Evolutionary conservation across 2,888 invertebrate genomes (phyloP).

Genomic region (Dicyrtomina minuta): DNA sequence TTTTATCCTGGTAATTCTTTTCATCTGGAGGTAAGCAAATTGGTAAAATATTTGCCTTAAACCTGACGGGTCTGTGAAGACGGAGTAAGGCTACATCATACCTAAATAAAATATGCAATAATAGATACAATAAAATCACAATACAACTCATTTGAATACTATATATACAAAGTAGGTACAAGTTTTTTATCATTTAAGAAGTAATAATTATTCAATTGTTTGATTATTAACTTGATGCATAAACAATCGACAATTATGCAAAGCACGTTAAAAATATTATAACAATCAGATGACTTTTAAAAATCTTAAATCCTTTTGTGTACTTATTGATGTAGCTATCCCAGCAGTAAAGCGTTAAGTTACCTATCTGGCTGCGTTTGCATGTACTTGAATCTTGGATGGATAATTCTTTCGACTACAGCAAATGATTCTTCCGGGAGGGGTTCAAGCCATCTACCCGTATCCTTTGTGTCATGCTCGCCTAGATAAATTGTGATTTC

Average conservation of each 20-base stretch:
- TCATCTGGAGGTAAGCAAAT: conserved; percentile 70
- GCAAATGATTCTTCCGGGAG: conserved; percentile 68
- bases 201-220: too few species aligned
- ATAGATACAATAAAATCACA: neutral
- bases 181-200: neutral
- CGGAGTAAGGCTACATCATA: conserved; percentile 73
- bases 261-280: neutral
- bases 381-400: conserved; percentile 77
- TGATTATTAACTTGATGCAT: too few species aligned
- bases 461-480: conserved; percentile 74
- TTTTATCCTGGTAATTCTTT: conserved; percentile 60
- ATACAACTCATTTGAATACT: neutral
- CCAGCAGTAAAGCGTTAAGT: conserved; percentile 9
- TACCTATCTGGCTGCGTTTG: conserved; percentile 80
- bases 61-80: conserved; percentile 68
- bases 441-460: conserved; percentile 64
- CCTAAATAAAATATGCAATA: conserved; percentile 49
- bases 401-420: conserved; percentile 72
- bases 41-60: conserved; percentile 70
- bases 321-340: too few species aligned
- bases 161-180: neutral
- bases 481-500: conserved; percentile 78
- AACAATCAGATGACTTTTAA: neutral
- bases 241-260: too few species aligned
- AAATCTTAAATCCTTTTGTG: neutral